phyloP scores from a whole-genome alignment of 2,888 invertebrate species.

The Ennomos erosarius region DNA sequence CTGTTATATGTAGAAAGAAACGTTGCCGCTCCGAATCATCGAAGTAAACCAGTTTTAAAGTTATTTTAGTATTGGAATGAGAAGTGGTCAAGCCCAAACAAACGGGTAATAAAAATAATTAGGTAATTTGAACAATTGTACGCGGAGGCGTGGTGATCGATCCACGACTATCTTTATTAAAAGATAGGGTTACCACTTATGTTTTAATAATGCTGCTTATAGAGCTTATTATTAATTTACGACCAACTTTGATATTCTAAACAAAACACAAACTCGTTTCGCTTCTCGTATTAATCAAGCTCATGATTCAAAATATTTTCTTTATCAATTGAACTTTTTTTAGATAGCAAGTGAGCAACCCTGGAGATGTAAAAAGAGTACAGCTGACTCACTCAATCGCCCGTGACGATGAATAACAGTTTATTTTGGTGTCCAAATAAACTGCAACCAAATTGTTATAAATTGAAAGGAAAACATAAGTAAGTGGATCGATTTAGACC shows the following conservation, averaged over 20 bases:
- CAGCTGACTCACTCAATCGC: slow-evolving; percentile 52
- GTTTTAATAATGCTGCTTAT: slow-evolving; percentile 1
- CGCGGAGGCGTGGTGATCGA: slow-evolving; percentile 67
- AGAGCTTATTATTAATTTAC: slow-evolving; percentile 3
- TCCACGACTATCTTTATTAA: slow-evolving; percentile 60
- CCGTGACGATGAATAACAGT: slow-evolving; percentile 50
- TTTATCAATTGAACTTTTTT: no score
- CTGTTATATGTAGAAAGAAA: slow-evolving; percentile 27
- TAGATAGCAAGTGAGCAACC: slow-evolving; percentile 35
- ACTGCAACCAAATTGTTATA: slow-evolving; percentile 35
- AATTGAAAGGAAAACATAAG: slow-evolving; percentile 29
- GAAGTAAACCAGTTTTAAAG: slow-evolving; percentile 32
- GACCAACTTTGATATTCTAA: not conserved
- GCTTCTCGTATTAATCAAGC: not conserved
- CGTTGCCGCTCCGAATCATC: slow-evolving; percentile 21
- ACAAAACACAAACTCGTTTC: slow-evolving; percentile 1
- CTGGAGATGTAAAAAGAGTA: slow-evolving; percentile 43
- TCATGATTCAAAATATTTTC: not conserved
- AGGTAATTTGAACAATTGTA: slow-evolving; percentile 76
- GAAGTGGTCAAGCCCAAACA: slow-evolving; percentile 66
- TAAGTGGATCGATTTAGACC: slow-evolving; percentile 13
- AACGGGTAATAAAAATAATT: slow-evolving; percentile 83
- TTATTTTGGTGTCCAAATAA: slow-evolving; percentile 47
- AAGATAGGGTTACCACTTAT: slow-evolving; percentile 46
- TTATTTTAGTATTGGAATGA: slow-evolving; percentile 68